These are phyloP conservation scores for Apostichopus californicus DNA, from an alignment of 35 echinoderm and acorn worm species.

Conservation along the genomic window DNA sequence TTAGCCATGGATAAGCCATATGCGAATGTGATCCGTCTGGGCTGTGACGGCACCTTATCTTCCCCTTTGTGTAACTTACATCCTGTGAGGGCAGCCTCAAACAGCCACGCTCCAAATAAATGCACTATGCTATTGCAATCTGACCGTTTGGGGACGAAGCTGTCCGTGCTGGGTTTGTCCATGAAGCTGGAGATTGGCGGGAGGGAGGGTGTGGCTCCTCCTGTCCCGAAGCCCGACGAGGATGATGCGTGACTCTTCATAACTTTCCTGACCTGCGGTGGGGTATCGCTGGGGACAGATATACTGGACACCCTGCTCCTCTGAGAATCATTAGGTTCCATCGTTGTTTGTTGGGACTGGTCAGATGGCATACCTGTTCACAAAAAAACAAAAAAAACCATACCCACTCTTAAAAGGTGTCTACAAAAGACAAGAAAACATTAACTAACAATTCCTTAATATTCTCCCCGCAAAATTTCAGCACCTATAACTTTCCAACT, in stretches of 20 bases:
- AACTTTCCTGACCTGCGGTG: constrained; percentile 64
- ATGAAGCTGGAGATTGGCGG: background rate
- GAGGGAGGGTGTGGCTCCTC: background rate
- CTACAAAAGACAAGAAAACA: too few species aligned
- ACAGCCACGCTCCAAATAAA: constrained; percentile 98
- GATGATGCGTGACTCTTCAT: constrained; percentile 50
- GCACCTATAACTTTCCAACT: too few species aligned
- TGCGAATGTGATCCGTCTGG: constrained; percentile 74
- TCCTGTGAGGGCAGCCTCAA: constrained; percentile 93
- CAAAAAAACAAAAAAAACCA: background rate
- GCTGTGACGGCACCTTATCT: constrained; percentile 54
- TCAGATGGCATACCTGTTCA: constrained; percentile 26
- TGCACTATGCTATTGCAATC: constrained; percentile 96
- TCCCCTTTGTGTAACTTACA: constrained; percentile 91
- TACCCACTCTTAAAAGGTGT: too few species aligned
- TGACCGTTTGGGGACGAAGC: constrained; percentile 66
- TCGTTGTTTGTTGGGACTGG: constrained; percentile 15
- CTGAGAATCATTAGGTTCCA: background rate
- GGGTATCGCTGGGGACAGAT: constrained; percentile 48
- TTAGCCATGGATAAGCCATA: constrained; percentile 67
- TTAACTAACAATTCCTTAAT: too few species aligned
- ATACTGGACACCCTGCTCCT: constrained; percentile 42
- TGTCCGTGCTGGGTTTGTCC: background rate
- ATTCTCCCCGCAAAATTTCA: too few species aligned
- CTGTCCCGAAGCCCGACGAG: background rate